Base-by-base conservation (phyloP, 30 jellyfish, hydroid and myxozoan species). In the Aurelia aurita region DNA sequence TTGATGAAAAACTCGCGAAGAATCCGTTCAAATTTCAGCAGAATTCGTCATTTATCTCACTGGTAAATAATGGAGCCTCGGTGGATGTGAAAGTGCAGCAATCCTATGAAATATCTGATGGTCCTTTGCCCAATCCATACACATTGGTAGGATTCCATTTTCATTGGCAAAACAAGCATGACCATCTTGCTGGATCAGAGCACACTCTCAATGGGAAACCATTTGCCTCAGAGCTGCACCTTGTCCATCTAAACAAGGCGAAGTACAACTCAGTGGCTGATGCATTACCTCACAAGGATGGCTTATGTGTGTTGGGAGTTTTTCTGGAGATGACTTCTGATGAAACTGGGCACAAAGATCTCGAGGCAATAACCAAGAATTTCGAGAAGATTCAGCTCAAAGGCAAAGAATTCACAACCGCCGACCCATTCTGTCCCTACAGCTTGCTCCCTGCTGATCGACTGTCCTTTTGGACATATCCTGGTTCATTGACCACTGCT, bases 401-500 rank as follows among this genome's bases (percentile, higher is more conserved):
- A 60, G 75, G 91, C 43, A 90, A 70, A 3, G 22, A 62, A 5
- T 28, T 75, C 22, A 57, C 54, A 7, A 32, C 78, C 46, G 49
- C 44, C 34, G 60, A 69, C 34, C 81, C 72, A 64, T 51, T 89
- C 21, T 71, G 87, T 49, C 99, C 99, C 9, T 94, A 94, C 72
- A 45, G 86, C 25, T 53, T 94, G 62, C 74, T 94, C 69, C 97
- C 99, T 2, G 43, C 58, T 45, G 86, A 74, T 47, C 58, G 65
- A 19, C 65, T 27, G 71, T 65, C 88, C 31, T 88, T 76, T 64
- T 94, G 93, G 91, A 89, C 99, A 20, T 94, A 94, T 60, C 93
- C 90, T 6, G 99, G 99, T 28, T 94, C 99, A 12, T 86, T 94
- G 49, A 94, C 99, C 25, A 94, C 97, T 27, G 91, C 99, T 8